Conservation (phyloP, 1,140 invertebrate genomes). For the Liolophura sinensis region DNA sequence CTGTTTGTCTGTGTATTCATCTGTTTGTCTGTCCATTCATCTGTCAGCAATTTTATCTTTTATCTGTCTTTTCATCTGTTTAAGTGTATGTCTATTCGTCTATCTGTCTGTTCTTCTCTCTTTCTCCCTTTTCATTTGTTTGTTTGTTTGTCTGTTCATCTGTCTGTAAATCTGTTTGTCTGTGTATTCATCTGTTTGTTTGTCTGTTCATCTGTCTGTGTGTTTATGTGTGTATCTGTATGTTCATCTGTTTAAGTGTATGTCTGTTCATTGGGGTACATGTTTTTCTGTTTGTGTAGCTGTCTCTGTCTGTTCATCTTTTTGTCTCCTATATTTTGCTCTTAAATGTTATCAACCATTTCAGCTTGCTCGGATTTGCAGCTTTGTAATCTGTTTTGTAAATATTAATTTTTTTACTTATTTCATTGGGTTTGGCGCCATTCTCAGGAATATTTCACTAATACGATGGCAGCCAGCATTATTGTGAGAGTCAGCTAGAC, state of each 20-base stretch:
- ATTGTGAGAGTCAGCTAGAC: too few relatives aligned
- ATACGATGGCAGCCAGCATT: too few relatives aligned
- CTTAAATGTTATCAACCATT: not conserved
- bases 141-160: constrained; percentile 1
- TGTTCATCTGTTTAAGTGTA: constrained; percentile 3
- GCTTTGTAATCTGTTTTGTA: too few relatives aligned
- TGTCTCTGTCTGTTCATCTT: constrained; percentile 8
- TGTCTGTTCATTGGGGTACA: constrained; percentile 2
- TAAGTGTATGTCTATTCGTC: not conserved
- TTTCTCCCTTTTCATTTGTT: constrained; percentile 9
- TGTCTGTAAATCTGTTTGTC: not conserved
- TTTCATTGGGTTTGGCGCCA: too few relatives aligned
- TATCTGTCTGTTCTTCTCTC: constrained; percentile 3
- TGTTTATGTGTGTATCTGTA: constrained; percentile 7
- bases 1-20: constrained; percentile 8
- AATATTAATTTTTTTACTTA: too few relatives aligned
- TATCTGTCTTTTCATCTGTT: not conserved
- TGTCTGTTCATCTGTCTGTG: constrained; percentile 4
- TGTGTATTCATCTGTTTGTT: constrained; percentile 7
- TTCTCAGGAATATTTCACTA: too few relatives aligned
- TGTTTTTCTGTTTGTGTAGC: not conserved
- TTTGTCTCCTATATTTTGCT: not conserved
- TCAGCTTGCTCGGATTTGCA: too few relatives aligned
- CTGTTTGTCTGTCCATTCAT: too few relatives aligned
- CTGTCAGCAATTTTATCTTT: not conserved